Evolutionary conservation across 37 sponge, comb jelly and placozoan genomes (phyloP), one percentile per base, ranked within the genome.

Genomic region (Halisarca cf. caerulea): DNA sequence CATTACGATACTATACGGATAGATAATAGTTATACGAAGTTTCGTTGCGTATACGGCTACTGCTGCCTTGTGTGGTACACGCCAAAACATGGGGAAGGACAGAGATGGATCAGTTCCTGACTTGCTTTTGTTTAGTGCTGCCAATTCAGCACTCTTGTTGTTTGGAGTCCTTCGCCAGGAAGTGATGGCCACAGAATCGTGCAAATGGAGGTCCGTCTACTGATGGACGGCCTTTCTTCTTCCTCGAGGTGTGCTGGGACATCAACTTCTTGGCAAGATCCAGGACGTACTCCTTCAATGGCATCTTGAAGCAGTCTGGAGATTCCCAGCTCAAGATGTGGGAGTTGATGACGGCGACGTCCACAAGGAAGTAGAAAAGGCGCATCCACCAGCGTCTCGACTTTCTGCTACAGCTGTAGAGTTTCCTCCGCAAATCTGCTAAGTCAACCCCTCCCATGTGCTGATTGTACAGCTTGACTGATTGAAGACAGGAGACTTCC

Each of bases 391-490:
- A 75, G 17, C 24, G 17, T 42, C 18, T 75, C 41, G 78, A 75
- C 47, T 42, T 43, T n/a, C 78, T 75, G 42, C 78, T 75, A 9
- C 42, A 37, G 8, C n/a, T 43, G 47, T 75, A 75, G 15, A 41
- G 9, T 42, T 75, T 75, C 7, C 78, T 11, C 25, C 47, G 15
- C 25, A 11, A 9, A 44, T 87, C 87, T 9, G 32, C 57, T 27
- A 8, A 23, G 42, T 86, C 86, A 25, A 86, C 86, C n/a, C 87
- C 87, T 7, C 82, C 74, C 82, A 87, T 87, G 82, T 72, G 58
- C 58, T 70, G 64, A n/a, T 81, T 69, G 61, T 81, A 87, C 5
- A 39, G 27, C 7, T 57, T 55, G 9, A 83, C 57, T 17, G 58
- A 23, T 3, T 1, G 0, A 2, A 80, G 86, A 17, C 57, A 55